A percentile compares a stretch with the other conserved stretches of the same genome.
These are phyloP conservation scores for Caenorhabditis tropicalis DNA, from an alignment of 1,140 invertebrate species.

Conservation along the genomic window DNA sequence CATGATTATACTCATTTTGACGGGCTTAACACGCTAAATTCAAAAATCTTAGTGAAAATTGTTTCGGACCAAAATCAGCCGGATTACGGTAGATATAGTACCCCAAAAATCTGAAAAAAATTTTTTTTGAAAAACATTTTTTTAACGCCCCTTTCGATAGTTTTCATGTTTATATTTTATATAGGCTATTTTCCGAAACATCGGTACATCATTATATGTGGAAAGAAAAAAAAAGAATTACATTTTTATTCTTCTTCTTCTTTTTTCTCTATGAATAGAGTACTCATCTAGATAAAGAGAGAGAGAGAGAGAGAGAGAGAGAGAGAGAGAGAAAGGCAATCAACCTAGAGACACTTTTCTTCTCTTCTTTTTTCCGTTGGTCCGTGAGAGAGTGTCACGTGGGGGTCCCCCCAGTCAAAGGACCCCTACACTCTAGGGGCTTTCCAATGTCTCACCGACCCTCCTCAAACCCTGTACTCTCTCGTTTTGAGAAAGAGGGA, in stretches of 20 bases:
- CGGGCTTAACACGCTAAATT: no score
- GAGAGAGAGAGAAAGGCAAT: neutral
- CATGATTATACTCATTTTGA: no score
- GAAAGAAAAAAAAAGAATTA: neutral
- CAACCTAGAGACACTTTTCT: slow-evolving; percentile 4
- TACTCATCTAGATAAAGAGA: neutral
- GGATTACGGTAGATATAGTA: no score
- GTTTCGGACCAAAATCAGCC: no score
- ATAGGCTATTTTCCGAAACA: no score
- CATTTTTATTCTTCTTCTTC: neutral
- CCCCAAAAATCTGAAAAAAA: no score
- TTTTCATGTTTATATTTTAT: no score
- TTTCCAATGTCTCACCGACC: neutral
- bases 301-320: neutral
- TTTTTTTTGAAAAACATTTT: no score
- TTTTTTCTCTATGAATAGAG: neutral
- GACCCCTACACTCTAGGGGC: neutral
- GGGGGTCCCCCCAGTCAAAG: neutral
- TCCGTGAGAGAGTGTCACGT: neutral
- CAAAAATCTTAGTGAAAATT: no score
- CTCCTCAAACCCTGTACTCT: neutral
- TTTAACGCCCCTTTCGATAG: no score
- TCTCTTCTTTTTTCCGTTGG: neutral
- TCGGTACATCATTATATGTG: neutral
- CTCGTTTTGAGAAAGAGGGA: no score